These are phyloP conservation scores for Oxyteleia sp. DNA, from an alignment of 2,888 invertebrate species.

Conservation along the genomic window DNA sequence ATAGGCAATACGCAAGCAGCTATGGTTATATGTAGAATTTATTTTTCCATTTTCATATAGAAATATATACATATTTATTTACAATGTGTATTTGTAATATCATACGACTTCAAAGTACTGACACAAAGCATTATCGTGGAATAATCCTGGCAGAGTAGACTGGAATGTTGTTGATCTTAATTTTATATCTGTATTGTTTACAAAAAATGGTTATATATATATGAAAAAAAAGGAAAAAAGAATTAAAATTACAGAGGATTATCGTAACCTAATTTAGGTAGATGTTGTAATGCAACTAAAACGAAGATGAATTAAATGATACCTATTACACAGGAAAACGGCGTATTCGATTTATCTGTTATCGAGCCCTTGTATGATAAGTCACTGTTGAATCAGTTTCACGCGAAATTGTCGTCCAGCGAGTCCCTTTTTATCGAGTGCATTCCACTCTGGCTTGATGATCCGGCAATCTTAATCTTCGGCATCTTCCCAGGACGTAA, in stretches of 20 bases:
- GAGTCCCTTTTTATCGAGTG: conserved; percentile 36
- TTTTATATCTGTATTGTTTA: conserved; percentile 78
- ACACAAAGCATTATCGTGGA: conserved; percentile 58
- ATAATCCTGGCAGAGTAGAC: conserved; percentile 74
- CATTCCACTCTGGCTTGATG: conserved; percentile 20
- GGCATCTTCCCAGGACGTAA: conserved; percentile 87
- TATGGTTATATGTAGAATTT: conserved; percentile 55
- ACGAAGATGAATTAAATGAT: conserved; percentile 61
- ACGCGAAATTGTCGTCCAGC: conserved; percentile 31
- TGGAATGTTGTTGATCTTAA: conserved; percentile 78
- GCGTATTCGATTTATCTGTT: conserved; percentile 66
- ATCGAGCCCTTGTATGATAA: conserved; percentile 53
- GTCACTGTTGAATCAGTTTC: conserved; percentile 40
- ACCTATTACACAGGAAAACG: conserved; percentile 66
- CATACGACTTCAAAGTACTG: conserved; percentile 56
- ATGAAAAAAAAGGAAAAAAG: no score
- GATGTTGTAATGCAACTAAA: conserved; percentile 49
- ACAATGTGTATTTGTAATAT: conserved; percentile 56
- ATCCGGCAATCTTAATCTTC: conserved; percentile 80
- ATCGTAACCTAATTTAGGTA: conserved; percentile 69
- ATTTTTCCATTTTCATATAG: conserved; percentile 54
- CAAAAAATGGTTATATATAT: no score
- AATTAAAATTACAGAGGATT: no score
- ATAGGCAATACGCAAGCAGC: conserved; percentile 62
- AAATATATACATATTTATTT: conserved; percentile 60